Conservation (phyloP, 1,140 invertebrate genomes). For the Piezodorus guildinii region DNA sequence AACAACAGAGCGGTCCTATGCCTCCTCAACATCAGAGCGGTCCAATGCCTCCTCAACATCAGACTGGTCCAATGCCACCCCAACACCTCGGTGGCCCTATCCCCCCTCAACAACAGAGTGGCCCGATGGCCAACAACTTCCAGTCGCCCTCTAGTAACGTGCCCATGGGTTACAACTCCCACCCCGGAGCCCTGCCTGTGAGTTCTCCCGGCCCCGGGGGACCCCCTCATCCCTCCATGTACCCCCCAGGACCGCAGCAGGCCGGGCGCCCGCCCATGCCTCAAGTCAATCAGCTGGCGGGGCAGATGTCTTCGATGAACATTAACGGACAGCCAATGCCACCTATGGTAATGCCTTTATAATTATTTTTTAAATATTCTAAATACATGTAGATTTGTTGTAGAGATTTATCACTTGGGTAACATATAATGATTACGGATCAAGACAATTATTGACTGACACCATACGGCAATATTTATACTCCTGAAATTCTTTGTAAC, state of each 20-base stretch:
- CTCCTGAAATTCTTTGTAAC: no score
- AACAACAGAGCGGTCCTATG: constrained; percentile 28
- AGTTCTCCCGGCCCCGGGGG: constrained; percentile 1
- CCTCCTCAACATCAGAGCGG: constrained; percentile 28
- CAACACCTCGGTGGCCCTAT: neutral
- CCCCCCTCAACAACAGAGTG: no score
- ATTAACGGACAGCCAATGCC: constrained; percentile 14
- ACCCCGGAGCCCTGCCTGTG: neutral
- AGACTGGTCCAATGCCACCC: neutral
- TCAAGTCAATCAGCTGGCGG: constrained; percentile 22
- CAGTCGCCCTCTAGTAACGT: no score
- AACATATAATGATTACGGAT: no score
- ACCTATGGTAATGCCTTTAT: neutral
- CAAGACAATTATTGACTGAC: no score
- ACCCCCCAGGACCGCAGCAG: constrained; percentile 25
- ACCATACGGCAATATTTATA: no score
- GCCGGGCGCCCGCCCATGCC: neutral
- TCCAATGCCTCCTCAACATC: constrained; percentile 27
- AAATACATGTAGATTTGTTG: no score
- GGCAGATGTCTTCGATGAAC: constrained; percentile 22
- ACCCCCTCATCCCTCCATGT: constrained; percentile 14
- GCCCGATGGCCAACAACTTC: no score
- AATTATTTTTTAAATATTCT: no score
- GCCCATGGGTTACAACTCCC: no score
- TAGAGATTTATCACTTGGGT: no score